Evolutionary conservation across 2,888 invertebrate species (phyloP), one percentile per base, ranked within the genome.

Genomic region (Orchesellides sinensis): DNA sequence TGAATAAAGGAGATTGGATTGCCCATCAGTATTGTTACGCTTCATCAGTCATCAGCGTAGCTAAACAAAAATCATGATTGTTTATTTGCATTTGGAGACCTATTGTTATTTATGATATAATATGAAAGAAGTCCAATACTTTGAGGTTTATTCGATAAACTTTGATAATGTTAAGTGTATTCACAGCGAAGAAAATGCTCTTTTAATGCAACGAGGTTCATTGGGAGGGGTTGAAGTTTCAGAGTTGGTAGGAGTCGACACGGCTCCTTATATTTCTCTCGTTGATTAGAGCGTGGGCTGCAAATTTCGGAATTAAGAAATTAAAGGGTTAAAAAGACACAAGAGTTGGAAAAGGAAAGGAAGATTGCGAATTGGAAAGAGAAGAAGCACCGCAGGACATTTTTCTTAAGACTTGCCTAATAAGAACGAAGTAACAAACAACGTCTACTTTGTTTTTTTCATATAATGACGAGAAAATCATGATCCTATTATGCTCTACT

Each of bases 221-320:
- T 59, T 17, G 73, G 73, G 72, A 72, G 72, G 72, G 29, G 72
- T 40, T 69, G 47, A 47, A 32, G 59, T 12, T 8, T 5, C 40
- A 40, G n/a, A 40, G 40, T 40, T 40, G 40, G 14, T 14, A 14
- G 40, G 14, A 40, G 6, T 32, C 32, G 10, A 6, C 10, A 6
- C 10, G 6, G 10, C n/a, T 40, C 40, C 2, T 10, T 27, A 56
- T 27, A 8, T 40, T 40, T 40, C 23, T 54, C 8, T 23, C 12
- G 32, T 27, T 72, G 70, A 59, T 72, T 47, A 32, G 45, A 32
- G 73, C 73, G 73, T 73, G 63, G 73, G 73, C 23, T 63, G 63
- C 61, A 27, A 32, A 63, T 49, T 49, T 73, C 32, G 63, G 73
- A 63, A 73, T 73, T 73, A 59, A 73, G 73, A 47, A 73, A 63